A percentile compares a stretch with the other conserved stretches of the same genome.
Conservation (phyloP, 2,888 invertebrate species). For the Caenorhabditis virilis region DNA sequence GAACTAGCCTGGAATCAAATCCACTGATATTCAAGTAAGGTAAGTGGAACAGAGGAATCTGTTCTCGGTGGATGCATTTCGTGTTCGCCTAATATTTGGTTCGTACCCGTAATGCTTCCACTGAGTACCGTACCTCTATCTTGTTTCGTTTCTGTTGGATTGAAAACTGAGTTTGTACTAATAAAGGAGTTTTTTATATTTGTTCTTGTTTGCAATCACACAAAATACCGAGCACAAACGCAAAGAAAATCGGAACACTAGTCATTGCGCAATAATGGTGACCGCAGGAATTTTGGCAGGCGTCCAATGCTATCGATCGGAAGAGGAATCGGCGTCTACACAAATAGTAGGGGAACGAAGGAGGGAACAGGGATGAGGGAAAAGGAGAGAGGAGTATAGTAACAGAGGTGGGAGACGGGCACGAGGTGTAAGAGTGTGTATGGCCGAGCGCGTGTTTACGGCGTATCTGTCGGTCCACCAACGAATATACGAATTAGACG, state of each 20-base stretch:
- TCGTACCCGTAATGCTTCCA: conserved; percentile 40
- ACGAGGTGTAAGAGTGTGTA: not conserved
- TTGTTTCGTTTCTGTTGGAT: not conserved
- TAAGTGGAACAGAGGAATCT: conserved; percentile 9
- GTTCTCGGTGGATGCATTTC: conserved; percentile 28
- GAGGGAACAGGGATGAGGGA: not conserved
- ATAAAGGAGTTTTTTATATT: not conserved
- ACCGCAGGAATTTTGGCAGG: not conserved
- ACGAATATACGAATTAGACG: no score
- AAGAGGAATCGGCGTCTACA: not conserved
- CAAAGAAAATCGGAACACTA: conserved; percentile 8
- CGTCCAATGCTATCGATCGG: not conserved
- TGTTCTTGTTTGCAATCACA: not conserved
- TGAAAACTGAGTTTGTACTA: not conserved
- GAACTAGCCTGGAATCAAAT: not conserved
- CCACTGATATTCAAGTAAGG: no score
- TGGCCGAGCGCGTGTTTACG: no score
- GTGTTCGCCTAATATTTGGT: conserved; percentile 14
- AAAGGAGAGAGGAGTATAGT: not conserved
- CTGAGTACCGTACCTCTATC: conserved; percentile 9
- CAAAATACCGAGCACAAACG: not conserved
- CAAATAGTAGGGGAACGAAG: not conserved
- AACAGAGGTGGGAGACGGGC: not conserved
- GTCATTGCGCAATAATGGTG: not conserved
- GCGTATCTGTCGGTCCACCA: no score